Conservation (phyloP, 2,113 vertebrate genomes). For the Typhlomys cinereus region DNA sequence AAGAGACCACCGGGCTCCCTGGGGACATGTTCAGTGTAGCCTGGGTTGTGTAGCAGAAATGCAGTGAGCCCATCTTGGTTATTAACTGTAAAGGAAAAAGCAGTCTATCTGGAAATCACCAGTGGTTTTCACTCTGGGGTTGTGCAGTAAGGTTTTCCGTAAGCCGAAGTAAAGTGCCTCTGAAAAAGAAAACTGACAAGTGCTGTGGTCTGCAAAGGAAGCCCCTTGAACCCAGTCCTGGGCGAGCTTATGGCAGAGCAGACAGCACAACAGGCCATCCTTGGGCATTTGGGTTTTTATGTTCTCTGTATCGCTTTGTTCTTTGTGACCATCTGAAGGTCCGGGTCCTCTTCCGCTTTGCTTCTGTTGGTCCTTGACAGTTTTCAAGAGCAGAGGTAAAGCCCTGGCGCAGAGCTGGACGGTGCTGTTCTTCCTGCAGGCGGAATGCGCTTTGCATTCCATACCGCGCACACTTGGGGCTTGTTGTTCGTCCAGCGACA, state of each 20-base stretch:
- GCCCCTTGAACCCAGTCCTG: neutral
- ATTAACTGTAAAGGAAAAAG: neutral
- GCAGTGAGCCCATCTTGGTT: slow-evolving; percentile 37
- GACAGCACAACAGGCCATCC: neutral
- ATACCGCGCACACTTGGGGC: neutral
- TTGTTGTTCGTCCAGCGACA: too few species aligned
- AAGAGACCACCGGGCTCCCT: neutral
- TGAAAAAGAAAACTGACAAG: neutral
- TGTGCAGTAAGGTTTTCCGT: slow-evolving; percentile 26
- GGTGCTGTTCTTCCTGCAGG: neutral
- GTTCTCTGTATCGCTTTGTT: slow-evolving; percentile 12
- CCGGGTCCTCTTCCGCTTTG: neutral
- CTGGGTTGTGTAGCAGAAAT: slow-evolving; percentile 56
- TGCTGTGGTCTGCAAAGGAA: neutral
- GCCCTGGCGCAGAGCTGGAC: neutral
- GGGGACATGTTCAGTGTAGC: slow-evolving; percentile 64
- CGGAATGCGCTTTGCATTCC: neutral
- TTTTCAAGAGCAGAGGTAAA: slow-evolving; percentile 45
- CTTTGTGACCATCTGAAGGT: neutral
- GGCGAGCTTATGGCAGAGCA: neutral
- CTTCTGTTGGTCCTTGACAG: neutral
- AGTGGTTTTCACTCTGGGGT: fast-evolving
- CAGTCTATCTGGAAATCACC: fast-evolving
- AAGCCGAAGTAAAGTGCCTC: slow-evolving; percentile 9
- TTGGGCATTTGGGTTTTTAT: neutral